Evolutionary conservation across 2,888 invertebrate genomes (phyloP).

Genomic region (Idaea dimidiata): DNA sequence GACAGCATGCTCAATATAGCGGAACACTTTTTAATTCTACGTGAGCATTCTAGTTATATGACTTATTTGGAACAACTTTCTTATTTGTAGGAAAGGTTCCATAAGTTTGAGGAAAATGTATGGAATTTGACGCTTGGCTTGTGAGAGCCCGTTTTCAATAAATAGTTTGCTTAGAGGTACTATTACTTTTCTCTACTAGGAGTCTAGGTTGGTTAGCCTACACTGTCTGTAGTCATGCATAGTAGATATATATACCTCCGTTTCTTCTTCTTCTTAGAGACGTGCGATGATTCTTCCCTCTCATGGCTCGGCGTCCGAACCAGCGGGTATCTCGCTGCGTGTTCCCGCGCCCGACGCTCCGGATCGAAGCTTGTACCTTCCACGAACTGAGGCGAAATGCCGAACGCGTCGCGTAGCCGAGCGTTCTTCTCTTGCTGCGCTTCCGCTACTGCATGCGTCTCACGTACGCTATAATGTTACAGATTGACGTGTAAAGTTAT

Average conservation of each 20-base stretch:
- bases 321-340: slow-evolving; percentile 84
- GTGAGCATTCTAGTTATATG: no score
- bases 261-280: slow-evolving; percentile 89
- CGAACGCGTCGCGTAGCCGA: slow-evolving; percentile 94
- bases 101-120: no score
- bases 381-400: slow-evolving; percentile 95
- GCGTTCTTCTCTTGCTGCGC: slow-evolving; percentile 98
- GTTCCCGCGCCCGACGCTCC: slow-evolving; percentile 80
- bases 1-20: no score
- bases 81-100: no score
- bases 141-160: no score
- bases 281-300: slow-evolving; percentile 67
- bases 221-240: background rate
- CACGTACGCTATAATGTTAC: slow-evolving; percentile 86
- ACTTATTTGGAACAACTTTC: no score
- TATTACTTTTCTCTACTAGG: no score
- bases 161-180: no score
- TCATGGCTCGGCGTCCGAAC: slow-evolving; percentile 88
- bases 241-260: slow-evolving; percentile 77
- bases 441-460: slow-evolving; percentile 97
- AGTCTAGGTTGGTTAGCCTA: no score
- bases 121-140: no score
- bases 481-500: background rate
- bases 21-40: no score
- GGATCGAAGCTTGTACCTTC: slow-evolving; percentile 96